phyloP scores from a whole-genome alignment of 1,140 invertebrate genomes.

The Monomorium pharaonis region DNA sequence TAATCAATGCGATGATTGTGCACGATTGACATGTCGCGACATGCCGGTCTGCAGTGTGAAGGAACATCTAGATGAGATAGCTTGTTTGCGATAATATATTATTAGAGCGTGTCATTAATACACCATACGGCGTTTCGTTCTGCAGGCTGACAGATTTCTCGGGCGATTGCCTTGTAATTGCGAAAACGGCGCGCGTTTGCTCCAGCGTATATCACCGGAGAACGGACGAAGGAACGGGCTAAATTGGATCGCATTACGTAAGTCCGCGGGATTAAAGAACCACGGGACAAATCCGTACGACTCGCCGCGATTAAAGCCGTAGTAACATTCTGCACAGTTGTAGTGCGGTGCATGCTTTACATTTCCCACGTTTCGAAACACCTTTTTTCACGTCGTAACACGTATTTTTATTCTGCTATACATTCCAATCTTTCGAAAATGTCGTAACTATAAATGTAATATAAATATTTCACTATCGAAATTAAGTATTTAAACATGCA shows the following conservation, averaged over 20 bases:
- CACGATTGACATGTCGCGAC: too few relatives aligned
- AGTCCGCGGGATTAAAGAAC: conserved; percentile 71
- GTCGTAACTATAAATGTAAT: too few relatives aligned
- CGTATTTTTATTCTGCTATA: conserved; percentile 41
- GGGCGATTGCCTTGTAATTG: conserved; percentile 61
- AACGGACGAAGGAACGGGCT: conserved; percentile 67
- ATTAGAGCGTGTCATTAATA: conserved; percentile 42
- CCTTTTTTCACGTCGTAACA: conserved; percentile 54
- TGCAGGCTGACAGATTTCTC: conserved; percentile 53
- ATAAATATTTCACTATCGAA: conserved; percentile 57
- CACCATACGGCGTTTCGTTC: conserved; percentile 19
- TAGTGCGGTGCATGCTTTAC: not conserved
- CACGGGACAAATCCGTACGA: conserved; percentile 71
- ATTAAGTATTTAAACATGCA: conserved; percentile 51
- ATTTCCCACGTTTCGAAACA: conserved; percentile 19
- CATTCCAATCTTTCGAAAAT: conserved; percentile 57
- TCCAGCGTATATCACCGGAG: conserved; percentile 54
- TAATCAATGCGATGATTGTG: not conserved
- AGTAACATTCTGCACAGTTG: not conserved
- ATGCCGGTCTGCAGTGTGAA: not conserved
- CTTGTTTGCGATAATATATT: conserved; percentile 29
- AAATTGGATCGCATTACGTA: conserved; percentile 74
- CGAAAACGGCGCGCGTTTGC: conserved; percentile 44
- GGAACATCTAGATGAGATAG: conserved; percentile 16
- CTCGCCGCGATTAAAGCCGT: conserved; percentile 27